These are phyloP conservation scores for Tetragonula carbonaria DNA, from an alignment of 2,888 invertebrate genomes.

Conservation along the genomic window DNA sequence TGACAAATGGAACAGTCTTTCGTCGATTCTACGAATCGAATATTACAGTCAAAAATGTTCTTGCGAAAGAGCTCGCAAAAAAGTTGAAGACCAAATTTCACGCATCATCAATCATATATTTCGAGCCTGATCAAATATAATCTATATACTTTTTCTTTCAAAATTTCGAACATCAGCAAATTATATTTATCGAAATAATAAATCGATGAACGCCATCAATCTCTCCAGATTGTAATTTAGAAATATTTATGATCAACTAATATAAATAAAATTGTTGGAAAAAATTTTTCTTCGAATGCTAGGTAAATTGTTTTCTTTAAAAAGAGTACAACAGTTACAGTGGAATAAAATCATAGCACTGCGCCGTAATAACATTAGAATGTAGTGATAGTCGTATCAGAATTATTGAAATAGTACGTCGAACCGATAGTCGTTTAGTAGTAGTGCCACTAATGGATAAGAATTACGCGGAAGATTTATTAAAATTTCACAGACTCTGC, in stretches of 20 bases:
- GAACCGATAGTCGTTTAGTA: neutral
- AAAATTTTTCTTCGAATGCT: neutral
- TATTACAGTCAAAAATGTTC: neutral
- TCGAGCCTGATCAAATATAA: slow-evolving; percentile 34
- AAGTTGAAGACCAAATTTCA: neutral
- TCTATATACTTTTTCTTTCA: neutral
- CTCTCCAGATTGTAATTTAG: slow-evolving; percentile 1
- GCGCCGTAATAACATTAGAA: neutral
- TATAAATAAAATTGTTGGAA: neutral
- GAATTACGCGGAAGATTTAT: neutral
- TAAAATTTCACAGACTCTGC: neutral
- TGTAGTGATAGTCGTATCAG: neutral
- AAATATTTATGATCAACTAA: neutral
- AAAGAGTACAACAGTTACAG: neutral
- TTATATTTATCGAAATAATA: slow-evolving; percentile 12
- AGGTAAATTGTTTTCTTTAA: neutral
- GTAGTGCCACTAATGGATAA: neutral
- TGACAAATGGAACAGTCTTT: neutral
- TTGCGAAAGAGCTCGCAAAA: neutral
- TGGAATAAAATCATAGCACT: too few relatives aligned
- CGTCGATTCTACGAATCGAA: slow-evolving; percentile 16
- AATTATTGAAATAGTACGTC: neutral
- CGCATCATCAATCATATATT: slow-evolving; percentile 11
- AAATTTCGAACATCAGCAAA: neutral
- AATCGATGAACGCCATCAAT: slow-evolving; percentile 7